phyloP scores from a whole-genome alignment of 2,797 vertebrate genomes.

The Ctenopoma multispine region DNA sequence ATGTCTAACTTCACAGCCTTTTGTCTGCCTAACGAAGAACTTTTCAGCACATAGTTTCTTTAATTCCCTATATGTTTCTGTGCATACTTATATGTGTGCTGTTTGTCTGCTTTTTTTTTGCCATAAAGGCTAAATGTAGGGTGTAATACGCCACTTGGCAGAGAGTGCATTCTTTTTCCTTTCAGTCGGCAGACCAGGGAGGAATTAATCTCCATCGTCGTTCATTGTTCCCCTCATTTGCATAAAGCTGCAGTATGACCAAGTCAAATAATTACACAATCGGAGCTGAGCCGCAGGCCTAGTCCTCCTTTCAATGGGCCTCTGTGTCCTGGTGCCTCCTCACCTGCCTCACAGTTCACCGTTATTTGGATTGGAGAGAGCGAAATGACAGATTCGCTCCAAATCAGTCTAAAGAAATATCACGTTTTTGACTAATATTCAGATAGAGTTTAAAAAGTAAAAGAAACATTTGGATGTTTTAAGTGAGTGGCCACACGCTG shows the following conservation, averaged over 20 bases:
- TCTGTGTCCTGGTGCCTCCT: constrained; percentile 67
- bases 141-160: constrained; percentile 74
- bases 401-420: neutral
- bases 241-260: constrained; percentile 95
- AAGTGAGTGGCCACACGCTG: too few relatives aligned
- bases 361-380: constrained; percentile 54
- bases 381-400: constrained; percentile 3
- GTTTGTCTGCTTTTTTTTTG: constrained; percentile 24
- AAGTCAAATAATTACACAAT: constrained; percentile 93
- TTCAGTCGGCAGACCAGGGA: constrained; percentile 78
- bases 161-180: constrained; percentile 72
- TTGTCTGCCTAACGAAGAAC: constrained; percentile 6
- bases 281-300: constrained; percentile 80
- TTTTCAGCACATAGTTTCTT: neutral
- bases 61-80: constrained; percentile 16
- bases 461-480: neutral
- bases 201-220: constrained; percentile 88
- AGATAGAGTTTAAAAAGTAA: neutral
- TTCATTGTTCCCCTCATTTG: constrained; percentile 91
- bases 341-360: constrained; percentile 74
- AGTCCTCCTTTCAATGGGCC: constrained; percentile 77
- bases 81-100: constrained; percentile 35
- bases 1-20: neutral
- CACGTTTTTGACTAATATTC: neutral
- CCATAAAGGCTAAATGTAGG: constrained; percentile 57